Evolutionary conservation across 2,113 vertebrate species (phyloP), one percentile per base, ranked within the genome.

Genomic region (Variabilichromis moorii): DNA sequence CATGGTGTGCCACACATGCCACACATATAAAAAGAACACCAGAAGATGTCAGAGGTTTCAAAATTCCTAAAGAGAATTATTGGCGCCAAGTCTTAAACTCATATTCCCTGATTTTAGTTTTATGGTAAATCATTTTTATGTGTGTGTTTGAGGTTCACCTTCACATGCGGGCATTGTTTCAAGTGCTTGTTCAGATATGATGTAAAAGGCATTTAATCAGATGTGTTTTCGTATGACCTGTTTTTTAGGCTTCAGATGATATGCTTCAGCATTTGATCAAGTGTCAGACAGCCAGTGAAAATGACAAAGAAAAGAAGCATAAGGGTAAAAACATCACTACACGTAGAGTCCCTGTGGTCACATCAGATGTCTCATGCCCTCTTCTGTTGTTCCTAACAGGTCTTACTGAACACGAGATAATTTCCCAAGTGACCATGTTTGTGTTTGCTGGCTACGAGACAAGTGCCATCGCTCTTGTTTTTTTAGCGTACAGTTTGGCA

Each of bases 341-440:
- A 68, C 8, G 33, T 12, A 2, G 14, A 28, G 40, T 47, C 42
- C 9, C 40, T 12, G 45, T 76, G 14, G 14, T 76, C 71, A 47
- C 16, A 63, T 19, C 16, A 61, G 12, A 51, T 11, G 4, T 35
- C 33, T 51, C 26, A 35, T 24, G 3, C 9, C 47, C 13, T 68
- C 8, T 9, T 51, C 24, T 12, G 2, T 37, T 10, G 3, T 9
- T 42, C 12, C 14, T 33, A 13, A 80, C 85, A 97, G 97, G 95
- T 51, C 91, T 98, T 33, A 97, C 91, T 13, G 97, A 97, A 61
- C 93, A 96, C 3, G 97, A 98, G 90, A 94, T 98, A 24, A 59
- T 94, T 45, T 95, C 97, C 26, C 97, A 97, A 50, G 89, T 93
- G 28, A 85, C 97, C 12, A 7, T 95, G 19, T 96, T 97, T 66